Percentiles rank a stretch among this genome's conserved stretches.
Conservation (phyloP, 2,888 invertebrate genomes). For the Sclerodermus sp. region DNA sequence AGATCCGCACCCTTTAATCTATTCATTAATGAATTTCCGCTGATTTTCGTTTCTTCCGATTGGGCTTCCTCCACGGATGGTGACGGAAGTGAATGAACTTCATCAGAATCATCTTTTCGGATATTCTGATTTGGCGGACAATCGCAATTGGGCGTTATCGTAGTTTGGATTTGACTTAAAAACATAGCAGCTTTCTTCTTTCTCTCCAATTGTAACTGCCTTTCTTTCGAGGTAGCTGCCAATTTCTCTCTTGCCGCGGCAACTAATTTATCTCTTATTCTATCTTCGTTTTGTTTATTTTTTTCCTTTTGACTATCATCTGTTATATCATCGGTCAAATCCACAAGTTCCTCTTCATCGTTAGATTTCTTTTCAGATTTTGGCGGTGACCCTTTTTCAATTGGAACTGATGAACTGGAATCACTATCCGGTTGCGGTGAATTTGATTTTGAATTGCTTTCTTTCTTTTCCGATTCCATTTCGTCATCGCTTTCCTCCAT, state of each 20-base stretch:
- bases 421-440: conserved; percentile 31
- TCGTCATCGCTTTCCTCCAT: conserved; percentile 69
- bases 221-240: conserved; percentile 53
- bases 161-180: conserved; percentile 62
- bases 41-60: conserved; percentile 24
- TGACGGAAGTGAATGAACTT: conserved; percentile 48
- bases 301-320: conserved; percentile 52
- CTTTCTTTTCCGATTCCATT: conserved; percentile 41
- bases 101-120: conserved; percentile 43
- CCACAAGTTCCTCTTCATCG: conserved; percentile 50
- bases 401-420: background rate
- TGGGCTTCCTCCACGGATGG: conserved; percentile 39
- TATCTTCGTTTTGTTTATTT: conserved; percentile 60
- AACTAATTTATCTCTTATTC: conserved; percentile 64
- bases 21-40: conserved; percentile 45
- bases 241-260: conserved; percentile 62
- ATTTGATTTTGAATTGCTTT: conserved; percentile 38
- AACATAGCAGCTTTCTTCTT: conserved; percentile 83
- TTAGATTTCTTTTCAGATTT: conserved; percentile 42
- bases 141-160: conserved; percentile 23
- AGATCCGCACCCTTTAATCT: conserved; percentile 47
- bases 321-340: conserved; percentile 52
- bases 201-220: conserved; percentile 71
- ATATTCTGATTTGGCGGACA: conserved; percentile 9
- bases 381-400: conserved; percentile 23